phyloP scores from a whole-genome alignment of 53 echinoderm and acorn worm genomes.

The Patiria pectinifera region DNA sequence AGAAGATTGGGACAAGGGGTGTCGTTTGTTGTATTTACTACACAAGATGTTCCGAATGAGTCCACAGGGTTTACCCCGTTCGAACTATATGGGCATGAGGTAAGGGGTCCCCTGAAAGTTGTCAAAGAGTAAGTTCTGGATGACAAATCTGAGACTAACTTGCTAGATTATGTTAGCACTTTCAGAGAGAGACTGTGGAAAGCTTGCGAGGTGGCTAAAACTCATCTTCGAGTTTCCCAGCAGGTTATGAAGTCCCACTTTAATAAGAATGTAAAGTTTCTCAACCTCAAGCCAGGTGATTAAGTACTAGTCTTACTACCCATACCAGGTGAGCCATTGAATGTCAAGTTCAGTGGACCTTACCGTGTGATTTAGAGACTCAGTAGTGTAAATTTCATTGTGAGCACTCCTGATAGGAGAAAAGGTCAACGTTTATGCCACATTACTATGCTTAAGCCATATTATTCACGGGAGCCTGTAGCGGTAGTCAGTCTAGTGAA shows the following conservation, averaged over 20 bases:
- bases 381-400: conserved; percentile 69
- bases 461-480: conserved; percentile 14
- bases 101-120: conserved; percentile 43
- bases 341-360: conserved; percentile 69
- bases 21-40: conserved; percentile 65
- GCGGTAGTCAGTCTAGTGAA: too few relatives aligned
- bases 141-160: not conserved
- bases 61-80: conserved; percentile 59
- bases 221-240: conserved; percentile 38
- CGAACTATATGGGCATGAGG: conserved; percentile 53
- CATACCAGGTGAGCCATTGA: conserved; percentile 63
- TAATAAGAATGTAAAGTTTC: conserved; percentile 53
- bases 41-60: conserved; percentile 57
- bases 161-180: conserved; percentile 39
- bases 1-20: conserved; percentile 67
- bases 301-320: conserved; percentile 73
- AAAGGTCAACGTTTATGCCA: conserved; percentile 70
- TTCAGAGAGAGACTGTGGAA: conserved; percentile 51
- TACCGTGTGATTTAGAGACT: conserved; percentile 56
- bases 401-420: conserved; percentile 72
- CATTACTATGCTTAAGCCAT: conserved; percentile 72
- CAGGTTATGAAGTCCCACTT: conserved; percentile 62
- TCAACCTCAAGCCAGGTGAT: conserved; percentile 68
- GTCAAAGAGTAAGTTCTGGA: conserved; percentile 19
- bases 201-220: conserved; percentile 64